Base-by-base conservation (phyloP, 1,140 invertebrate genomes). In the Lethrus apterus region DNA sequence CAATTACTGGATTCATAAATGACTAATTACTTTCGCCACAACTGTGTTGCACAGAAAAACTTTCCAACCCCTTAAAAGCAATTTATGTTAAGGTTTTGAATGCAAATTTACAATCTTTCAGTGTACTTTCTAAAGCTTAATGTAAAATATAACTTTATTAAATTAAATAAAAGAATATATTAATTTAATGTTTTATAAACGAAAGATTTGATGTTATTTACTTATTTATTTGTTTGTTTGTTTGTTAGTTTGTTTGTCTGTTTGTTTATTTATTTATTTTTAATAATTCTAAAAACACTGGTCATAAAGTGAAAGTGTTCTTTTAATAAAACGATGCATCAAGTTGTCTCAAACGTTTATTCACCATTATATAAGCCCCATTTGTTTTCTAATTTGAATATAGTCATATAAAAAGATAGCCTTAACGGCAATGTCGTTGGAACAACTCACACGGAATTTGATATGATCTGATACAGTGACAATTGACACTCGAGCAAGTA, bases 1-100 rank as follows among this genome's bases (percentile, higher is more conserved):
- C 59, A 65, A 65, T 65, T 65, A 65, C 63, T 54, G 55, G 58
- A 62, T 65, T 65, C 61, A 63, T 65, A 65, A 65, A 65, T 65
- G 63, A 65, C 63, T 65, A 65, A 65, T 65, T 65, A 60, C 63
- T 51, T 35, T 52, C 46, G 36, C 54, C 60, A 53, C 60, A 58
- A 56, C 56, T 60, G 56, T 53, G 53, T 52, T 51, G 48, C 48
- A 52, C 45, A 56, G 56, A 57, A 62, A 60, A 62, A 60, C 47
- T 62, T 60, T 52, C 41, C 54, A 55, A 56, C 46, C 57, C 55
- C 56, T 58, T 56, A 49, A 52, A 58, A 45, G 50, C 58, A 48
- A 56, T 60, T 56, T 54, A 54, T 54, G 41, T 47, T 46, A 40
- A 29, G 48, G 48, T 41, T 54, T 50, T 50, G 32, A 50, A 50